Percentiles rank a stretch among this genome's conserved stretches.
Evolutionary conservation across 2,797 vertebrate species (phyloP).

Genomic region (Cyclura pinguis): DNA sequence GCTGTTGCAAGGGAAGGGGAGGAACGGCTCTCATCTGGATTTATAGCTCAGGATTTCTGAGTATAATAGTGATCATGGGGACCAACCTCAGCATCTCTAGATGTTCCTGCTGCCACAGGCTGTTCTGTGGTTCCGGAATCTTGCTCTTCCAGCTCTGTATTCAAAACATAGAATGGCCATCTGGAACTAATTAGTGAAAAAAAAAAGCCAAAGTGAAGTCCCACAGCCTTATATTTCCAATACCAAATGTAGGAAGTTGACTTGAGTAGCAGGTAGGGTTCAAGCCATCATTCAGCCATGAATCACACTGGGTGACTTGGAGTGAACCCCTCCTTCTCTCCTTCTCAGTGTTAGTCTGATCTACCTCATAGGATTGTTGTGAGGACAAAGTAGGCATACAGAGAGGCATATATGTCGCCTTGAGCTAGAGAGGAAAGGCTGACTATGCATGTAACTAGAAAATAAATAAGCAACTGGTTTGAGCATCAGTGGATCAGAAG

Average conservation of each 20-base stretch:
- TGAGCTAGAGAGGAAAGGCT: no score
- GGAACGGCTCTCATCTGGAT: not conserved
- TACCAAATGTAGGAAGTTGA: not conserved
- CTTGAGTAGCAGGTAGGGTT: not conserved
- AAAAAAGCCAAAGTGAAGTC: not conserved
- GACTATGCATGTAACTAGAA: no score
- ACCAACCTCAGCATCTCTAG: not conserved
- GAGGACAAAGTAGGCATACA: not conserved
- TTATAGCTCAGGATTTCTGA: not conserved
- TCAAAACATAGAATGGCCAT: not conserved
- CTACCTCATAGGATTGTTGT: not conserved
- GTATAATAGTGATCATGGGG: not conserved
- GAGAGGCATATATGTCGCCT: not conserved
- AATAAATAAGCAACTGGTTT: no score
- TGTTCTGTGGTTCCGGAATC: not conserved
- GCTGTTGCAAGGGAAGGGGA: not conserved
- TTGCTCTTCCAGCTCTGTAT: accelerated
- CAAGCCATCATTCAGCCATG: not conserved
- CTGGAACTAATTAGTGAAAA: not conserved
- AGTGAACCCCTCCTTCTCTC: not conserved
- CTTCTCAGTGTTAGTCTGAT: not conserved
- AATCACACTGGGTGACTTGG: not conserved
- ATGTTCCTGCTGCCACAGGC: not conserved
- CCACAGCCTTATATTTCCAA: not conserved
- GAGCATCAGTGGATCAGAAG: no score